Conservation (phyloP, 2,888 invertebrate genomes). For the Sinelater perroti region DNA sequence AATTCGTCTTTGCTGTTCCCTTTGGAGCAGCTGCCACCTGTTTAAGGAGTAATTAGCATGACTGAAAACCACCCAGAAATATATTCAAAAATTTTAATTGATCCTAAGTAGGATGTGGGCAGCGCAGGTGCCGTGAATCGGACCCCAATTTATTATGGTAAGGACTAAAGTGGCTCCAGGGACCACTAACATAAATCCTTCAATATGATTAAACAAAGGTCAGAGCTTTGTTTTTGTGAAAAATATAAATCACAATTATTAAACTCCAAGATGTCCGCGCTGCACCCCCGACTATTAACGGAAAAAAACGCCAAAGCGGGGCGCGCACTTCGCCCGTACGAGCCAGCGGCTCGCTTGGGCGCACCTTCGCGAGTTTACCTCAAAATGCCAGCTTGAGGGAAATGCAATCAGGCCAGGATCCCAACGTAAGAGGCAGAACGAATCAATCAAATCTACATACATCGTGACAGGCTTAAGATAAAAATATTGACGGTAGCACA, state of each 20-base stretch:
- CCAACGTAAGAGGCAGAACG: slow-evolving; percentile 20
- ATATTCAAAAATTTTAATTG: slow-evolving; percentile 40
- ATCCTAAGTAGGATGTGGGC: slow-evolving; percentile 40
- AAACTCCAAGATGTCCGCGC: slow-evolving; percentile 24
- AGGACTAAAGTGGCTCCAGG: slow-evolving; percentile 38
- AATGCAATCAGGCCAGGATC: slow-evolving; percentile 24
- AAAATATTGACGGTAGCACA: slow-evolving; percentile 31
- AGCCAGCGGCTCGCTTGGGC: background rate
- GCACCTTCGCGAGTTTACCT: slow-evolving; percentile 14
- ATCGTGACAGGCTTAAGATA: slow-evolving; percentile 26
- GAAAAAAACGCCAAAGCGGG: slow-evolving; percentile 2
- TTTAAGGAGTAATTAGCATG: slow-evolving; percentile 2
- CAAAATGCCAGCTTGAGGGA: slow-evolving; percentile 4
- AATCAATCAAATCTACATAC: slow-evolving; percentile 34
- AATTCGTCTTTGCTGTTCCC: too few relatives aligned
- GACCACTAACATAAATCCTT: slow-evolving; percentile 42
- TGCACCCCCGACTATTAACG: slow-evolving; percentile 10
- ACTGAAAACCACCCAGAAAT: slow-evolving; percentile 28
- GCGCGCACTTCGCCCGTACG: background rate
- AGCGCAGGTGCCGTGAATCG: slow-evolving; percentile 41
- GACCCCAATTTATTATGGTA: slow-evolving; percentile 40
- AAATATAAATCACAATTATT: slow-evolving; percentile 38
- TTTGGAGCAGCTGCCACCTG: too few relatives aligned
- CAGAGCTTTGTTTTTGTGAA: slow-evolving; percentile 36
- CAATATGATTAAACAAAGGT: slow-evolving; percentile 42